phyloP scores from a whole-genome alignment of 2,113 vertebrate species.

The Poicephalus meyeri region DNA sequence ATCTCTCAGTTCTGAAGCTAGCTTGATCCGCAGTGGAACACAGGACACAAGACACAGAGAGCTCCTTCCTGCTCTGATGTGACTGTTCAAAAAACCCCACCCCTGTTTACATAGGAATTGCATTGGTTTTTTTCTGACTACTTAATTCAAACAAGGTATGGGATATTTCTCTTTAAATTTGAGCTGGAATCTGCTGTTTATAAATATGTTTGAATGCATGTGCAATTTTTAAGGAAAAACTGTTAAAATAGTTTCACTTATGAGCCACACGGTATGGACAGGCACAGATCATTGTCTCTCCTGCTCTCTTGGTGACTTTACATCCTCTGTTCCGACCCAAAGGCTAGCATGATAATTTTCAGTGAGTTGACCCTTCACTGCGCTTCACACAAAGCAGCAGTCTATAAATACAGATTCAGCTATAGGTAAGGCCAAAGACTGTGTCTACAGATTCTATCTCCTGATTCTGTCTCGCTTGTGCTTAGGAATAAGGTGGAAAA shows the following conservation, averaged over 20 bases:
- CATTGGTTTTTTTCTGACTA: background rate
- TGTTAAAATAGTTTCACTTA: background rate
- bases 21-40: fast-evolving
- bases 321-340: background rate
- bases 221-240: background rate
- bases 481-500: background rate
- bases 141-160: background rate
- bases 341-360: background rate
- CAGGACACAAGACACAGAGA: fast-evolving
- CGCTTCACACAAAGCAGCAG: background rate
- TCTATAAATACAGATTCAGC: background rate
- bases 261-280: no score
- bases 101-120: background rate
- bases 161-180: background rate
- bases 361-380: background rate
- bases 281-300: background rate
- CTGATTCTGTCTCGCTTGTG: background rate
- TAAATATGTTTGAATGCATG: background rate
- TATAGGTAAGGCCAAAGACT: background rate
- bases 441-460: background rate
- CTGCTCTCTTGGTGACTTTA: background rate
- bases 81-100: background rate
- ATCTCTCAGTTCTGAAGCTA: background rate
- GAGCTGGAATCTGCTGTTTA: background rate
- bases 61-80: background rate